Conservation (phyloP, 2,888 invertebrate genomes). For the Spodoptera picta region DNA sequence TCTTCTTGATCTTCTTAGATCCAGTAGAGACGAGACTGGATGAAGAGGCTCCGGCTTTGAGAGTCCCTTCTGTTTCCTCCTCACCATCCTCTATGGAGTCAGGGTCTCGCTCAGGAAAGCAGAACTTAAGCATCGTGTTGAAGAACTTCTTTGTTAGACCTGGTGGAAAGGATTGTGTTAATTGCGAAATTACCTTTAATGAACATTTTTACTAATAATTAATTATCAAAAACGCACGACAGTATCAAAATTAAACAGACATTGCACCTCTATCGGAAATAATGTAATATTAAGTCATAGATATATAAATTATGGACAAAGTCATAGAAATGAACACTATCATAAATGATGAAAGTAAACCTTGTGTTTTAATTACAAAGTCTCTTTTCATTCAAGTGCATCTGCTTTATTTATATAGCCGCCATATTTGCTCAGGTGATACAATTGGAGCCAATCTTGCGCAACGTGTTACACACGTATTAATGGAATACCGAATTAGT, state of each 20-base stretch:
- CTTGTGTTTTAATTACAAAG: constrained; percentile 21
- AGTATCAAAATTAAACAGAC: too few relatives aligned
- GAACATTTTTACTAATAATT: too few relatives aligned
- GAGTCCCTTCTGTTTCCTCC: constrained; percentile 84
- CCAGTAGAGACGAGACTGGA: constrained; percentile 82
- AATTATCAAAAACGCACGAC: too few relatives aligned
- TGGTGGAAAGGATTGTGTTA: constrained; percentile 57
- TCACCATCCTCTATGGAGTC: constrained; percentile 93
- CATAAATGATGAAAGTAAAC: too few relatives aligned
- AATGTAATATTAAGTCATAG: too few relatives aligned
- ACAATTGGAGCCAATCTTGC: not conserved
- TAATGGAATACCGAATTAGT: not conserved
- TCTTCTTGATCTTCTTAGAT: constrained; percentile 86
- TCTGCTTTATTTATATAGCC: not conserved
- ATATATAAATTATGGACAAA: too few relatives aligned
- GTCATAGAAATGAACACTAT: too few relatives aligned
- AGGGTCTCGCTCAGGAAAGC: constrained; percentile 97
- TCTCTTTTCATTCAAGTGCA: not conserved
- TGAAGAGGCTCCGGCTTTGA: constrained; percentile 70
- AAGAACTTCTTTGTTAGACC: constrained; percentile 98
- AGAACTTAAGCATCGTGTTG: constrained; percentile 98
- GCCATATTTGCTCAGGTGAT: constrained; percentile 28
- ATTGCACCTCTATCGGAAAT: too few relatives aligned
- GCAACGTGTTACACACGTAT: not conserved
- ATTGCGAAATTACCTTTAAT: too few relatives aligned